Base-by-base conservation (phyloP, 92 coral and sea anemone species). In the Zoanthus sansibaricus region DNA sequence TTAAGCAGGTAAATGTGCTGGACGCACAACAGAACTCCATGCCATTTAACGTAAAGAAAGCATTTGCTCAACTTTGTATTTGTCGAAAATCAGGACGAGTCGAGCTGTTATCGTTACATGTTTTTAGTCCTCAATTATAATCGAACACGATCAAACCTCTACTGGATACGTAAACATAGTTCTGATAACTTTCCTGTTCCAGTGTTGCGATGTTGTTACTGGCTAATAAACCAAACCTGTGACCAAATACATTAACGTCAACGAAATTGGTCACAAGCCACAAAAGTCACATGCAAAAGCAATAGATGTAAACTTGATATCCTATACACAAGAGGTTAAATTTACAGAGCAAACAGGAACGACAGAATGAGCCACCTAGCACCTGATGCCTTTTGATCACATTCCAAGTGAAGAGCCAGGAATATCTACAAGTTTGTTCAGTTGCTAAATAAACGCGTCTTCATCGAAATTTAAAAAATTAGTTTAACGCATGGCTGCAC, bases 1-100 rank as follows among this genome's bases (percentile, higher is more conserved):
- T 69, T 3, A 16, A 69, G 4, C 45, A 46, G 7, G 16, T 31
- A 80, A 66, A 67, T 14, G 12, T 45, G 45, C 58, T 47, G 44
- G 72, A 59, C 3, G 21, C 85, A 68, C 85, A 80, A 51, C 66
- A 80, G 66, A 80, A 62, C 52, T 80, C 85, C 85, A 80, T 80
- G 44, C 45, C 68, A 54, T 37, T 37, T 37, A 30, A 3, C 7
- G 14, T 18, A 25, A 5, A 25, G 12, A 0, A 10, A 69, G 71
- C 71, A 25, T 59, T 61, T 61, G 68, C 25, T 62, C 8, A 31
- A 7, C n/a, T 18, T 62, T 7, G 69, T 17, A 17, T 17, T 7
- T 16, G 7, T 7, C 3, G 30, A 7, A 61, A 11, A 1, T 1
- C 13, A 67, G 1, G 33, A 1, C 70, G 30, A 20, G 37, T 67